Evolutionary conservation across 1,140 invertebrate species (phyloP).

Genomic region (Latrodectus geometricus): DNA sequence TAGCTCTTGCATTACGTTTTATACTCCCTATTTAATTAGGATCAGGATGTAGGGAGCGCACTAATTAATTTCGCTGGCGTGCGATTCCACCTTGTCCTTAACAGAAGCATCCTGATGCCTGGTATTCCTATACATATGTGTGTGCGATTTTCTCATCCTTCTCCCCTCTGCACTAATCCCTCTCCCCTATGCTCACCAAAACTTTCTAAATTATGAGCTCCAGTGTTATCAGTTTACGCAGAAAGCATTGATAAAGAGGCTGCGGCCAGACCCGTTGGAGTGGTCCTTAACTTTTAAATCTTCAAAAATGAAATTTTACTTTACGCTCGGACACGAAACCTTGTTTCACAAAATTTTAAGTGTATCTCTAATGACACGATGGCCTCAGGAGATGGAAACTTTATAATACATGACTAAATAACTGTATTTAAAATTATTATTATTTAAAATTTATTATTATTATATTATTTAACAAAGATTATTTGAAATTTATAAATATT

Average conservation of each 20-base stretch:
- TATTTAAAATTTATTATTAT: no score
- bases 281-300: neutral
- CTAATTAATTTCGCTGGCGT: neutral
- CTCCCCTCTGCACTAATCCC: neutral
- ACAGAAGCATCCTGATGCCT: neutral
- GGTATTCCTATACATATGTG: neutral
- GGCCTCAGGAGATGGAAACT: no score
- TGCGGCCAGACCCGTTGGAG: neutral
- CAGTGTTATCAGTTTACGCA: conserved; percentile 29
- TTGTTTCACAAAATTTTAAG: neutral
- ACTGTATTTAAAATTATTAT: no score
- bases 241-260: conserved; percentile 19
- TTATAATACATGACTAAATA: no score
- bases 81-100: neutral
- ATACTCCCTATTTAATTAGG: neutral
- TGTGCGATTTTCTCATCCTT: neutral
- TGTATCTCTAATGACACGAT: no score
- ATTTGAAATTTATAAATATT: no score
- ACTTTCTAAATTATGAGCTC: conserved; percentile 12
- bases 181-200: neutral
- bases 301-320: conserved; percentile 30
- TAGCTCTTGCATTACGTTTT: neutral
- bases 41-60: neutral
- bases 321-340: neutral
- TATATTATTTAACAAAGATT: no score